Percentiles rank a stretch among this genome's conserved stretches.
Conservation (phyloP, 2,113 vertebrate genomes). For the Brachirus orientalis region DNA sequence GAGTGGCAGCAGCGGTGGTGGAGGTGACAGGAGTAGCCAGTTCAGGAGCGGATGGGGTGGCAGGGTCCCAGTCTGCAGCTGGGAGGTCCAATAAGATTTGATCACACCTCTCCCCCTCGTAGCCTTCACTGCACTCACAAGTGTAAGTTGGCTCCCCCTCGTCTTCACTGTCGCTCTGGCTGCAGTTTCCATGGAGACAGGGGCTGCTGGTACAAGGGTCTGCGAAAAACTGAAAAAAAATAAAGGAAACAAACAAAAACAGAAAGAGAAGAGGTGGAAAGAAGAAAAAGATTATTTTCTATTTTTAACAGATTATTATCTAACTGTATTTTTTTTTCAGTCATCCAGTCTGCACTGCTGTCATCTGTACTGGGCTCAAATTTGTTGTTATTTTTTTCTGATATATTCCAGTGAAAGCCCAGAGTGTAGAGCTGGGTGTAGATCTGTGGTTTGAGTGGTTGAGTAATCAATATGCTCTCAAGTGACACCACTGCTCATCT, state of each 20-base stretch:
- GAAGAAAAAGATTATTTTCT: constrained; percentile 16
- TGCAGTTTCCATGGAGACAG: constrained; percentile 98
- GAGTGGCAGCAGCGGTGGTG: constrained; percentile 76
- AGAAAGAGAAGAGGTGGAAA: background rate
- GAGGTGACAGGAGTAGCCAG: constrained; percentile 78
- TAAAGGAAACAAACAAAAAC: constrained; percentile 62
- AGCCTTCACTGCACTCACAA: constrained; percentile 89
- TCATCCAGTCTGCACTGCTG: background rate
- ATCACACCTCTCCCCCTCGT: constrained; percentile 87
- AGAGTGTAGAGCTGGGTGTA: constrained; percentile 10
- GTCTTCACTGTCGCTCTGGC: constrained; percentile 64
- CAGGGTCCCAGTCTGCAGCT: constrained; percentile 72
- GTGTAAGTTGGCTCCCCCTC: constrained; percentile 80
- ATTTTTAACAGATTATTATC: no score
- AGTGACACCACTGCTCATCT: background rate
- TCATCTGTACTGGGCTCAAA: background rate
- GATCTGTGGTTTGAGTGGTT: background rate
- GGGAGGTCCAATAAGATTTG: constrained; percentile 67
- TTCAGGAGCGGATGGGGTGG: constrained; percentile 68
- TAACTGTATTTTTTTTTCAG: background rate
- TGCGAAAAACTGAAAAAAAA: constrained; percentile 85
- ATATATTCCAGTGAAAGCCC: no score
- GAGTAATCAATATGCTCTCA: background rate
- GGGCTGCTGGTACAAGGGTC: constrained; percentile 94
- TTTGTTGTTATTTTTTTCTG: background rate